These are phyloP conservation scores for Drosophila ironensis DNA, from an alignment of 1,140 invertebrate genomes.

Conservation along the genomic window DNA sequence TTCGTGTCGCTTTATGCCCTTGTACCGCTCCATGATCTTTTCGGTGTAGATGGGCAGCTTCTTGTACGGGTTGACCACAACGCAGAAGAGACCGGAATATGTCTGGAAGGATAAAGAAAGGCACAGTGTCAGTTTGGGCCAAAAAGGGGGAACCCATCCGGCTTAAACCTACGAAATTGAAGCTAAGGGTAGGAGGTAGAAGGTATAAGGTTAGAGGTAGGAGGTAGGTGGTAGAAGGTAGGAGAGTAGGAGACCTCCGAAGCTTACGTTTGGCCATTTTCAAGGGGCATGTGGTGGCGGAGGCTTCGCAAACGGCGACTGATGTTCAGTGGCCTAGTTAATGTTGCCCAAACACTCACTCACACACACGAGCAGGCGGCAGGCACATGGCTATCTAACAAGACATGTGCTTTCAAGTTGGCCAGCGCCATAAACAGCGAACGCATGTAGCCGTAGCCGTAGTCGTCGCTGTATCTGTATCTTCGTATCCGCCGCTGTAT, in stretches of 20 bases:
- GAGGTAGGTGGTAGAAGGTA: too few relatives aligned
- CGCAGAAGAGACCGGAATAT: constrained; percentile 99
- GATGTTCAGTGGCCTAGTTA: constrained; percentile 75
- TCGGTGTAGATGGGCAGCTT: constrained; percentile 99
- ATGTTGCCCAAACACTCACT: constrained; percentile 43
- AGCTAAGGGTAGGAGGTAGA: too few relatives aligned
- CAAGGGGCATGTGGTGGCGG: background rate
- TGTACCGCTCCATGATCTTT: constrained; percentile 99
- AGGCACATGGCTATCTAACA: constrained; percentile 11
- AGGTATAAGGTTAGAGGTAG: too few relatives aligned
- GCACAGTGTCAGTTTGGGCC: too few relatives aligned
- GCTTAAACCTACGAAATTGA: too few relatives aligned
- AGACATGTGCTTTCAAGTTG: constrained; percentile 64
- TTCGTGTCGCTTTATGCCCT: constrained; percentile 99
- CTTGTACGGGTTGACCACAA: constrained; percentile 99
- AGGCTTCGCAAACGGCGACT: constrained; percentile 1
- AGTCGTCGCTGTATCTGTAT: constrained; percentile 14
- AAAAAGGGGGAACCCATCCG: too few relatives aligned
- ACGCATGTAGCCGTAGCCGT: constrained; percentile 64
- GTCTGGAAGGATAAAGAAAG: constrained; percentile 88
- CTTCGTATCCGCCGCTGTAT: constrained; percentile 9
- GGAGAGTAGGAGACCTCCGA: too few relatives aligned
- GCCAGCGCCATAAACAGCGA: constrained; percentile 55
- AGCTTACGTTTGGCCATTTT: too few relatives aligned
- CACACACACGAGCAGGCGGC: background rate